Base-by-base conservation (phyloP, 92 coral and sea anemone species). In the Zoanthus gigantus region DNA sequence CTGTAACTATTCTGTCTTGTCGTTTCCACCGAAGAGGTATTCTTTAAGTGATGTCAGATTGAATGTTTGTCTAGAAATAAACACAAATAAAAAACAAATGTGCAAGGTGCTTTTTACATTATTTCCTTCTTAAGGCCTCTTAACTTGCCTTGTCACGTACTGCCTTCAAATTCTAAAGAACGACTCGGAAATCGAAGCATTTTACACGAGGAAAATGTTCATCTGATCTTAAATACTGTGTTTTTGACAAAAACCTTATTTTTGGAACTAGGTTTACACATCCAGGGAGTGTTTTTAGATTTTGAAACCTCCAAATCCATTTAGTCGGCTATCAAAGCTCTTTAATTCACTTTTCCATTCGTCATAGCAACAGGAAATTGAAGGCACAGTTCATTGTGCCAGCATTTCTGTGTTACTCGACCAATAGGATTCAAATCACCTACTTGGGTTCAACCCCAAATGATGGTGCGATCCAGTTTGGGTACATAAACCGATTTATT, bases 331-430 rank as follows among this genome's bases (percentile, higher is more conserved):
- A 79, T 61, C 56, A 61, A 63, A 79, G 56, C 56, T 66, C 75
- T 28, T 81, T 81, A 63, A 63, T 9, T 63, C 58, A 60, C 52
- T 16, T 57, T 60, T 61, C 42, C 12, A 37, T 44, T 44, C 48
- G 85, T 81, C 85, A 23, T 81, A 81, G 75, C 75, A 81, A 81
- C 85, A 65, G 60, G 60, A 80, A 60, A 45, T 61, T 63, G 31
- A 13, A 37, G 2, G 42, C 42, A 2, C 42, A 37, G 42, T 45
- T 72, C 68, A 45, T 44, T 42, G 45, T 66, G 85, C 45, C 85
- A 81, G 74, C 60, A 14, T 12, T 10, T 65, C 42, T 68, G 18
- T 10, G 6, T 65, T 15, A 18, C 29, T 73, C 85, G 66, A 28
- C 46, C 45, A 10, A 66, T 53, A 48, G 81, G 28, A 53, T 50